Conservation (phyloP, 92 coral and sea anemone species). For the Ricordea florida region DNA sequence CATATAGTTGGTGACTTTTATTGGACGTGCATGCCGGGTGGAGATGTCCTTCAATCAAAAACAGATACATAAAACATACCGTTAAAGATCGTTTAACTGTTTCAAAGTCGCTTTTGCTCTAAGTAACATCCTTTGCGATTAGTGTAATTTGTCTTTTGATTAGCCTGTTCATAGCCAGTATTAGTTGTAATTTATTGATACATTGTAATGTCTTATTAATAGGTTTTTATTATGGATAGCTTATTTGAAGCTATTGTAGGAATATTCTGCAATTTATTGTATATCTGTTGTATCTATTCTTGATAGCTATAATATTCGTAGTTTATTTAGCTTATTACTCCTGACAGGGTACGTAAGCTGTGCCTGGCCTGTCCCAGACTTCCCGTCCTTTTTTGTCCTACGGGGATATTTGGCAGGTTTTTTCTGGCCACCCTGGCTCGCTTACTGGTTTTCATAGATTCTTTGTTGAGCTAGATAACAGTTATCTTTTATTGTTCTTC, state of each 20-base stretch:
- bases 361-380: constrained; percentile 33
- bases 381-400: constrained; percentile 20
- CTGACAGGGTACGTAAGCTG: constrained; percentile 10
- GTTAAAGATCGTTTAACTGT: constrained; percentile 20
- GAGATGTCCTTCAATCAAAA: constrained; percentile 21
- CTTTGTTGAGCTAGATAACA: not conserved
- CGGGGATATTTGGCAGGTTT: not conserved
- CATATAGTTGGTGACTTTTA: constrained; percentile 22
- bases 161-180: not conserved
- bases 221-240: not conserved
- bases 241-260: not conserved
- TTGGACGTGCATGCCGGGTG: not conserved
- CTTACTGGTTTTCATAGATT: not conserved
- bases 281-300: not conserved
- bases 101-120: constrained; percentile 2
- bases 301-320: too few relatives aligned
- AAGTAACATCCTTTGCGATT: not conserved
- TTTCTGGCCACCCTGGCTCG: constrained; percentile 22
- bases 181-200: too few relatives aligned
- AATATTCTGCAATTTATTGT: not conserved
- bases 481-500: not conserved
- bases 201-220: not conserved
- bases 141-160: not conserved
- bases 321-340: not conserved
- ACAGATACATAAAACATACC: constrained; percentile 24